A percentile compares a stretch with the other conserved stretches of the same genome.
Conservation (phyloP, 30 jellyfish, hydroid and myxozoan genomes). For the Mastigias papua region DNA sequence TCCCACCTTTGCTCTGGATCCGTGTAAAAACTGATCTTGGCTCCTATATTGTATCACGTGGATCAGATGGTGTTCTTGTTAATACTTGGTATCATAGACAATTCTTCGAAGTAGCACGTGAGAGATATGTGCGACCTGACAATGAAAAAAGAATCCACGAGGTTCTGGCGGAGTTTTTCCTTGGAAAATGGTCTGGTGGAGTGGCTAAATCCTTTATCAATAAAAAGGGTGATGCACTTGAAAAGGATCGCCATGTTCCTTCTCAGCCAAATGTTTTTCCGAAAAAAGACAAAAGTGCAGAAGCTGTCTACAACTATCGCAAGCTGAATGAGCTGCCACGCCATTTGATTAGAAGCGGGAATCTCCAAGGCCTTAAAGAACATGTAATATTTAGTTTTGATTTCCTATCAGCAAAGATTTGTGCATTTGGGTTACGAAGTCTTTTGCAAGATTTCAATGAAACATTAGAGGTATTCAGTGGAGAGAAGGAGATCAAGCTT, state of each 20-base stretch:
- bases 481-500: slow-evolving; percentile 70
- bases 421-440: slow-evolving; percentile 73
- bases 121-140: slow-evolving; percentile 63
- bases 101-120: slow-evolving; percentile 86
- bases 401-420: slow-evolving; percentile 66
- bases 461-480: slow-evolving; percentile 45
- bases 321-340: slow-evolving; percentile 88
- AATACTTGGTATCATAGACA: slow-evolving; percentile 94
- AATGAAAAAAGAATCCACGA: slow-evolving; percentile 57
- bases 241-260: slow-evolving; percentile 83
- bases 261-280: slow-evolving; percentile 83
- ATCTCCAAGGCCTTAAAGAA: slow-evolving; percentile 52
- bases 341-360: slow-evolving; percentile 67
- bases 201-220: slow-evolving; percentile 64
- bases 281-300: slow-evolving; percentile 24
- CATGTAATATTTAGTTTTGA: slow-evolving; percentile 76
- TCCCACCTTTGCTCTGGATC: slow-evolving; percentile 92
- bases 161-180: slow-evolving; percentile 76
- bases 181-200: slow-evolving; percentile 88
- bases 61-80: slow-evolving; percentile 83
- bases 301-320: slow-evolving; percentile 69
- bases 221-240: slow-evolving; percentile 67
- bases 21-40: slow-evolving; percentile 86
- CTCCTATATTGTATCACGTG: slow-evolving; percentile 85
- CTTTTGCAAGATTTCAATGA: slow-evolving; percentile 78